Evolutionary conservation across 1,140 invertebrate species (phyloP).

Genomic region (Mycetomoellerius zeteki): DNA sequence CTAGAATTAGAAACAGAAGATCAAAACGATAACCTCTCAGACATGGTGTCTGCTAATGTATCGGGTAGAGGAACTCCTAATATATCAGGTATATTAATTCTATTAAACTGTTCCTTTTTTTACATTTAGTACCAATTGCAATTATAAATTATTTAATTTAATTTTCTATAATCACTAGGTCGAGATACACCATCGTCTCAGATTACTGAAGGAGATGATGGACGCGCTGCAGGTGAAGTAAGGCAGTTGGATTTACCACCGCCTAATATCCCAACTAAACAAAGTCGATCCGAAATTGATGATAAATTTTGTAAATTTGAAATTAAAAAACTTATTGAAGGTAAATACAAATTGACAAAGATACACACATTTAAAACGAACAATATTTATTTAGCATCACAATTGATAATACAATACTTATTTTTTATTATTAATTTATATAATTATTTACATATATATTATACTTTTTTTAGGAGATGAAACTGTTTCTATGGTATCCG

Average conservation of each 20-base stretch:
- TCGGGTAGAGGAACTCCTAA: constrained; percentile 96
- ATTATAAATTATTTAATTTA: constrained; percentile 82
- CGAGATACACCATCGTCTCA: constrained; percentile 98
- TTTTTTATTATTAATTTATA: constrained; percentile 2
- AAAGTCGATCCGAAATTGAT: constrained; percentile 96
- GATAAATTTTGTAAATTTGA: constrained; percentile 99
- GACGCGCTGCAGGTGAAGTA: constrained; percentile 84
- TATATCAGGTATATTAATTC: constrained; percentile 92
- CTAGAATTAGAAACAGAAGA: constrained; percentile 95
- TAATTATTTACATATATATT: background rate
- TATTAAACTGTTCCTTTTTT: background rate
- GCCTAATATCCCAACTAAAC: constrained; percentile 91
- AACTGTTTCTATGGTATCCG: constrained; percentile 97
- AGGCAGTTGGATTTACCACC: constrained; percentile 87
- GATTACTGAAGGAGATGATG: constrained; percentile 93
- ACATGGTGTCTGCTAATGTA: constrained; percentile 97
- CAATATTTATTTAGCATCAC: background rate
- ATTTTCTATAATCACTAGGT: constrained; percentile 88
- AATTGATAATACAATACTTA: background rate
- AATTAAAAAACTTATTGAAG: constrained; percentile 95
- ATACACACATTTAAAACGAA: background rate
- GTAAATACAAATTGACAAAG: constrained; percentile 77
- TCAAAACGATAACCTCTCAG: constrained; percentile 97
- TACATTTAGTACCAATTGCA: background rate
- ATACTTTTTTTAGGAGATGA: constrained; percentile 90